These are phyloP conservation scores for Rhabditoides inermis DNA, from an alignment of 2,888 invertebrate species.

Conservation along the genomic window DNA sequence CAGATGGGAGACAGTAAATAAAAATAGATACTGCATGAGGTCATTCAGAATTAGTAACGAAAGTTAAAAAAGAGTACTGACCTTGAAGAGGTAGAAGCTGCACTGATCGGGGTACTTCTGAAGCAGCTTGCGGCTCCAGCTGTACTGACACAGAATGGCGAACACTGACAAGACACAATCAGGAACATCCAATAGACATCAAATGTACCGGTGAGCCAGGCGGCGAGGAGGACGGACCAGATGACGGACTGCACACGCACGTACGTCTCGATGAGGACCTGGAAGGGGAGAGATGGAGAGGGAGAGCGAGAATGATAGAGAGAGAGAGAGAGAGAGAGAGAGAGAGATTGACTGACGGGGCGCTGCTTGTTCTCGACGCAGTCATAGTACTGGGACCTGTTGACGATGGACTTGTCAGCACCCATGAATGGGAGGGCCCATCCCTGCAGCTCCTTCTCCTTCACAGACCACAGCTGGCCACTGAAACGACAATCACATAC, in stretches of 20 bases:
- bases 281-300: not conserved
- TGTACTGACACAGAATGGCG: slow-evolving; percentile 61
- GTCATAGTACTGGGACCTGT: slow-evolving; percentile 69
- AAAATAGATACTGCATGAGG: no score
- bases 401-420: slow-evolving; percentile 57
- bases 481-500: slow-evolving; percentile 11
- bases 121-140: slow-evolving; percentile 63
- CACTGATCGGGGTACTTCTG: slow-evolving; percentile 67
- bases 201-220: no score
- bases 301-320: not conserved
- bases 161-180: no score
- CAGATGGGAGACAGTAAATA: no score
- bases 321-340: not conserved
- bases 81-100: slow-evolving; percentile 66
- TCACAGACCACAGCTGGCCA: slow-evolving; percentile 36
- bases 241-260: slow-evolving; percentile 61
- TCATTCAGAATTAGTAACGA: no score
- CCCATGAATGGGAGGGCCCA: slow-evolving; percentile 70
- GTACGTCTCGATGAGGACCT: slow-evolving; percentile 61
- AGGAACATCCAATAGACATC: no score
- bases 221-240: slow-evolving; percentile 58
- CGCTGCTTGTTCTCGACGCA: slow-evolving; percentile 65
- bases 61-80: slow-evolving; percentile 2
- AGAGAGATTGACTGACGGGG: slow-evolving; percentile 58
- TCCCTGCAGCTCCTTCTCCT: slow-evolving; percentile 41